Evolutionary conservation across 2,888 invertebrate species (phyloP).

Genomic region (Drosophila merina): DNA sequence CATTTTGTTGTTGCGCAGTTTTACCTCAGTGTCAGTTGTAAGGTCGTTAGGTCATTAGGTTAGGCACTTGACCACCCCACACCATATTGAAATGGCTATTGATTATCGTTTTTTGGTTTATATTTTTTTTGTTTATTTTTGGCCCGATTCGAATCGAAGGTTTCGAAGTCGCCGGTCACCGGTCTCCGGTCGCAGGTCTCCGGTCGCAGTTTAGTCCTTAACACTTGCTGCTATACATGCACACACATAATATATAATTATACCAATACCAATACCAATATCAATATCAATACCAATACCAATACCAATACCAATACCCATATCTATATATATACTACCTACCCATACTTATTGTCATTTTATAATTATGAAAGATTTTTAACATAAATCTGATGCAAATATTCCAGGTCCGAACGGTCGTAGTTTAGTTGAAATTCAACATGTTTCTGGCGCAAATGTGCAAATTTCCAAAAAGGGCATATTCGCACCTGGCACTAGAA

Average conservation of each 20-base stretch:
- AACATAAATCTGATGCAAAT: conserved; percentile 74
- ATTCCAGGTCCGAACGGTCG: conserved; percentile 94
- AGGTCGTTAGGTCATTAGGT: conserved; percentile 44
- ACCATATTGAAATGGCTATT: conserved; percentile 24
- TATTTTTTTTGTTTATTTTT: neutral
- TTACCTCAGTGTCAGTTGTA: conserved; percentile 54
- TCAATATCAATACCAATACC: neutral
- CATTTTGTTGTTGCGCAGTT: conserved; percentile 36
- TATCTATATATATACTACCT: conserved; percentile 17
- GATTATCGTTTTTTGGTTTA: conserved; percentile 29
- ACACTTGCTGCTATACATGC: conserved; percentile 14
- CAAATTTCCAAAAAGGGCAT: conserved; percentile 99
- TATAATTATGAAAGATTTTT: conserved; percentile 44
- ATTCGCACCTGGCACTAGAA: conserved; percentile 98
- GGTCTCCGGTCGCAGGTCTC: neutral
- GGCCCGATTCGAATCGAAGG: neutral
- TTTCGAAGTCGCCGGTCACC: conserved; percentile 3
- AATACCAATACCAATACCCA: neutral
- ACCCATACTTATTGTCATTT: conserved; percentile 35
- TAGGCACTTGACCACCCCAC: conserved; percentile 22
- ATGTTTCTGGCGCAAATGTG: conserved; percentile 98
- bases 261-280: conserved; percentile 5
- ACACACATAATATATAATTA: conserved; percentile 14
- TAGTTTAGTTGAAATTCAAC: conserved; percentile 98
- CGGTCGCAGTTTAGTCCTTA: conserved; percentile 1